Percentiles rank a stretch among this genome's conserved stretches.
Evolutionary conservation across 2,888 invertebrate species (phyloP).

Genomic region (Drepanosiphum platanoidis): DNA sequence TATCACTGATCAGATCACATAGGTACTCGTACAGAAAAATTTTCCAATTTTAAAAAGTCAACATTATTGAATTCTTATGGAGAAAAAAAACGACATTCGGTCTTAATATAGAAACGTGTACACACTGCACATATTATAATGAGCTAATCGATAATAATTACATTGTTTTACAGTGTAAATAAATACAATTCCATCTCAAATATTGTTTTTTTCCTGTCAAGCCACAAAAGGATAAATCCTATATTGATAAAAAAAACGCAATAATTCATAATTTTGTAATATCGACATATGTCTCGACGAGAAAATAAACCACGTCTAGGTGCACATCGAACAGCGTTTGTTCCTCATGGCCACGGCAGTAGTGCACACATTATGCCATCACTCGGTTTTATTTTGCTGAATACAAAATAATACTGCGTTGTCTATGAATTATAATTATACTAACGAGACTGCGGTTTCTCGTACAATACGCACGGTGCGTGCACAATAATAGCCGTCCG

Average conservation of each 20-base stretch:
- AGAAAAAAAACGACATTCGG: background rate
- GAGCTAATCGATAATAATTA: background rate
- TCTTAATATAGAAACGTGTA: background rate
- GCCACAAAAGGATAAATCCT: background rate
- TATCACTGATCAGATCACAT: background rate
- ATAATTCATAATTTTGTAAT: background rate
- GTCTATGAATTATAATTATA: background rate
- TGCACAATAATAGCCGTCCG: too few relatives aligned
- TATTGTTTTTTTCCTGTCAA: background rate
- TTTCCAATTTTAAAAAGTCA: too few relatives aligned
- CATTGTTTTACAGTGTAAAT: background rate
- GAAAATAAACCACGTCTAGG: background rate
- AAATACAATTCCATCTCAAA: background rate
- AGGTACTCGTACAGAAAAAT: too few relatives aligned
- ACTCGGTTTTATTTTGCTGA: background rate
- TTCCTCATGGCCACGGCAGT: background rate
- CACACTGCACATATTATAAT: too few relatives aligned
- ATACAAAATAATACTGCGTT: background rate
- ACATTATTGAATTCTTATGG: background rate
- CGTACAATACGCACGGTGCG: too few relatives aligned
- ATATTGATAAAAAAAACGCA: too few relatives aligned
- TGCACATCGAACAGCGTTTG: background rate
- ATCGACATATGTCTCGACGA: background rate
- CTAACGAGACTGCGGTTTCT: background rate
- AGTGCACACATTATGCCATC: background rate